phyloP scores from a whole-genome alignment of 2,888 invertebrate genomes.

The Sycophila texana region DNA sequence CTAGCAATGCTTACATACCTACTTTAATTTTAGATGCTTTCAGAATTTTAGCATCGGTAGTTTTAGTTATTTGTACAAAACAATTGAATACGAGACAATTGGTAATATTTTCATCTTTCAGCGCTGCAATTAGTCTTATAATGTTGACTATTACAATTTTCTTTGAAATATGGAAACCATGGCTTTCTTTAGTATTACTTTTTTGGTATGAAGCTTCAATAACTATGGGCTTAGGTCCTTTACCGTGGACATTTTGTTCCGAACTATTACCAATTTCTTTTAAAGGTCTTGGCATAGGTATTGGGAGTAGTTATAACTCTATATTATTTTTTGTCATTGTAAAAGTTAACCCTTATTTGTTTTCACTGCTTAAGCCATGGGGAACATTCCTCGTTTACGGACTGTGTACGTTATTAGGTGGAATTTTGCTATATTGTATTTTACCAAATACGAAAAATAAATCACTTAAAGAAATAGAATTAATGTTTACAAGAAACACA shows the following conservation, averaged over 20 bases:
- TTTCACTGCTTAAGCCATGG: slow-evolving; percentile 78
- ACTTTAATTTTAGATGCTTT: slow-evolving; percentile 82
- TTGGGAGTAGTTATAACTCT: slow-evolving; percentile 82
- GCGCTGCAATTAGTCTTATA: slow-evolving; percentile 13
- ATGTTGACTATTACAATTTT: slow-evolving; percentile 10
- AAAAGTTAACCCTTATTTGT: slow-evolving; percentile 82
- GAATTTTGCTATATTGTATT: slow-evolving; percentile 78
- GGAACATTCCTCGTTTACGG: slow-evolving; percentile 83
- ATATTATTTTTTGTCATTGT: slow-evolving; percentile 82
- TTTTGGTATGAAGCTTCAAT: slow-evolving; percentile 80
- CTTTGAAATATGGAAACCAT: slow-evolving; percentile 19
- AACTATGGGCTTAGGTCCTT: slow-evolving; percentile 80
- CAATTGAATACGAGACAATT: slow-evolving; percentile 19
- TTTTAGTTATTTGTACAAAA: slow-evolving; percentile 77
- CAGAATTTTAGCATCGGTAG: slow-evolving; percentile 80
- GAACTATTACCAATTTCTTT: slow-evolving; percentile 82
- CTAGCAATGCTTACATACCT: slow-evolving; percentile 81
- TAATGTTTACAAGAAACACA: slow-evolving; percentile 74
- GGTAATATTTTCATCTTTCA: slow-evolving; percentile 19
- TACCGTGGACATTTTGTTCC: slow-evolving; percentile 87
- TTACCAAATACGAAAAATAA: slow-evolving; percentile 85
- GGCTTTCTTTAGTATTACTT: slow-evolving; percentile 74
- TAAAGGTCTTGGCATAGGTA: slow-evolving; percentile 82
- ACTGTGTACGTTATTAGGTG: slow-evolving; percentile 78
- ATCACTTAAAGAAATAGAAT: slow-evolving; percentile 83